These are phyloP conservation scores for Petaurus breviceps DNA, from an alignment of 2,113 vertebrate species.

Conservation along the genomic window DNA sequence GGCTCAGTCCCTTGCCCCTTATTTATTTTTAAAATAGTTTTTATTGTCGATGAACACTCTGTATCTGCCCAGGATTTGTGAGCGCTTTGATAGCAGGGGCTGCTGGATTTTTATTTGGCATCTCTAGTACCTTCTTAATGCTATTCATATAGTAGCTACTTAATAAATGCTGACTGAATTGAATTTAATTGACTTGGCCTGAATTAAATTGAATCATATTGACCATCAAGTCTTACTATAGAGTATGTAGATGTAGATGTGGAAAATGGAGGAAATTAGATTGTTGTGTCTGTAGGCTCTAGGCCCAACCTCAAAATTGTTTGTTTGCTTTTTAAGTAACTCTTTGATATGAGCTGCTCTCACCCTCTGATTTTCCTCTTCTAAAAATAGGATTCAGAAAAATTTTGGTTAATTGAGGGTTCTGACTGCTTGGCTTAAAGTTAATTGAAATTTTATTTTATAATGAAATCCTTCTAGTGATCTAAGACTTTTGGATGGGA, in stretches of 20 bases:
- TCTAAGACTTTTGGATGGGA: neutral
- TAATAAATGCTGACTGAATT: neutral
- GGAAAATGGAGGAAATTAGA: neutral
- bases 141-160: neutral
- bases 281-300: neutral
- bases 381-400: neutral
- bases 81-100: neutral
- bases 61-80: neutral
- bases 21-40: neutral
- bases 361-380: neutral
- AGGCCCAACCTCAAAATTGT: neutral
- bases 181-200: neutral
- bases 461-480: constrained; percentile 2
- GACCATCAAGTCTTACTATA: neutral
- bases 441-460: constrained; percentile 4
- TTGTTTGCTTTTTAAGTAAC: neutral
- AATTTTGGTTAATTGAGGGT: neutral
- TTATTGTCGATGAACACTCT: neutral
- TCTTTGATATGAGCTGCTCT: neutral
- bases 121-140: neutral
- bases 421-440: neutral
- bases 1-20: neutral
- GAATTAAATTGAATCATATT: neutral
- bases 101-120: neutral
- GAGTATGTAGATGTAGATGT: neutral